These are phyloP conservation scores for Xiphydria camelus DNA, from an alignment of 2,888 invertebrate species.

Conservation along the genomic window DNA sequence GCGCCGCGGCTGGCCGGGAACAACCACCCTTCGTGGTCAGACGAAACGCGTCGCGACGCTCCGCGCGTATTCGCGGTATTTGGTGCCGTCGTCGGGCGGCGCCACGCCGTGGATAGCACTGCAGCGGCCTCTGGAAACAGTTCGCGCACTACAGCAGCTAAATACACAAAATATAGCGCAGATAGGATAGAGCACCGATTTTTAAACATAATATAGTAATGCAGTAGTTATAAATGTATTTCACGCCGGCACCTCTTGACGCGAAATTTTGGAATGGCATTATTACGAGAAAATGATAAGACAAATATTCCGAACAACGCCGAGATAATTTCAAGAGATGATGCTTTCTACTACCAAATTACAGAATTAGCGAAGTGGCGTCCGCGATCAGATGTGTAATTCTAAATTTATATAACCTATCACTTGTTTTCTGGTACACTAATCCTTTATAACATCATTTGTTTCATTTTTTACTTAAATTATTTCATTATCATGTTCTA, in stretches of 20 bases:
- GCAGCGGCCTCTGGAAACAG: no score
- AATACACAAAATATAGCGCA: no score
- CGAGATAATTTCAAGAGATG: conserved; percentile 61
- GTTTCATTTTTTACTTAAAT: no score
- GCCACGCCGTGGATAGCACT: no score
- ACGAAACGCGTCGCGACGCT: conserved; percentile 6
- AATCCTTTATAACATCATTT: no score
- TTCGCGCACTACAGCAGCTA: no score
- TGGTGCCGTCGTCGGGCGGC: conserved; percentile 2
- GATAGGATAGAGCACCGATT: no score
- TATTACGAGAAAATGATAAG: conserved; percentile 2
- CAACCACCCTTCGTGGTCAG: conserved; percentile 13
- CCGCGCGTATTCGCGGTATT: conserved; percentile 1
- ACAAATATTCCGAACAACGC: conserved; percentile 66
- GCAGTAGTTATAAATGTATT: no score
- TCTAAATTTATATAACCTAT: no score
- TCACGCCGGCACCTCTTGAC: no score
- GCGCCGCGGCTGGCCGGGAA: conserved; percentile 19
- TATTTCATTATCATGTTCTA: no score
- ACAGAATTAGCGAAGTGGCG: conserved; percentile 66
- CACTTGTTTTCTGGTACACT: conserved; percentile 18
- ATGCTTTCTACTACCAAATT: conserved; percentile 67
- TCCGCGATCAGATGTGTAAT: conserved; percentile 65
- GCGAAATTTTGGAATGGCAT: conserved; percentile 16
- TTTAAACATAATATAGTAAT: no score